Base-by-base conservation (phyloP, 2,888 invertebrate species). In the Lepidochrysops patricia region DNA sequence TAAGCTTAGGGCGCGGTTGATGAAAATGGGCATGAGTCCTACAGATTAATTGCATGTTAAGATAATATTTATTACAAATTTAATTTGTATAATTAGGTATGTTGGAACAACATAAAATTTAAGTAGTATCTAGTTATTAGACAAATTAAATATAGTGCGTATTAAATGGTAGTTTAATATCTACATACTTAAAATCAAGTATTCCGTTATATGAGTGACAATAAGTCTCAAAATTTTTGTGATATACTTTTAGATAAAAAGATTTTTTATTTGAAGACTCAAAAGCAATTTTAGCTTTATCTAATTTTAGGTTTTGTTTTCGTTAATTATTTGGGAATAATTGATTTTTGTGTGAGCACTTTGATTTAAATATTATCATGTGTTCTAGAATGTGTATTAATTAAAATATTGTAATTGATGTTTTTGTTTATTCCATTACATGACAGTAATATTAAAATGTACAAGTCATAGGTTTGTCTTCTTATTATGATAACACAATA, bases 181-280 rank as follows among this genome's bases (percentile, higher is more conserved):
- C 1, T 23, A 27, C 1, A 50, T 13, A 52, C 29, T 52, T 37
- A 15, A 37, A 27, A 54, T 13, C 9, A 4, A 54, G 19, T 19
- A 29, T 19, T 29, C 12, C 19, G 23, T 54, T 52, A 15, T 54
- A 27, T 37, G n/a, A 43, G 43, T 19, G 19, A 54, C 15, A 52
- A 50, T 13, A 32, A 32, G 5, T 32, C 32, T 54, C 32, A 9
- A 54, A 29, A 29, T 54, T 54, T 54, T 54, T 54, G 54, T 54
- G 54, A 54, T 54, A 54, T 54, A 19, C 15, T 29, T 12, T 19
- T 54, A 32, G 15, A 19, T 43, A 1, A 29, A 29, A 27, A 7
- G 15, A 54, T 32, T 19, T 32, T 54, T 12, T 32, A 54, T 15
- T 29, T 52, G 15, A 19, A 54, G 32, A 32, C 32, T 54, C 5